phyloP scores from a whole-genome alignment of 2,797 vertebrate species.

The Dendrocincla tyrannina region DNA sequence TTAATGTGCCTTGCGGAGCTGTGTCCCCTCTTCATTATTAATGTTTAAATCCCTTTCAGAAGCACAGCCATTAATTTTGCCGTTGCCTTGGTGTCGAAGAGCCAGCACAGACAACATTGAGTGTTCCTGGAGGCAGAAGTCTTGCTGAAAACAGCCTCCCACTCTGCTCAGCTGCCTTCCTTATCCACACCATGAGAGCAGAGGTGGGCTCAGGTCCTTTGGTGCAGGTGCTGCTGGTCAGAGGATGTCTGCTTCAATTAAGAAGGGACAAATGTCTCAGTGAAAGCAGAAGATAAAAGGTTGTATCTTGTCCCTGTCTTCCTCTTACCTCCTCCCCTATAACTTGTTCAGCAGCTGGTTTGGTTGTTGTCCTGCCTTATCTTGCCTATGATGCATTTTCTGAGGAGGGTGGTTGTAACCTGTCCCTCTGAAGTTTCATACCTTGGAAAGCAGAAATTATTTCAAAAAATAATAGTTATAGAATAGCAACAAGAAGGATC shows the following conservation, averaged over 20 bases:
- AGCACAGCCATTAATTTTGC: not conserved
- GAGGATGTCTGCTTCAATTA: not conserved
- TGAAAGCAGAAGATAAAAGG: not conserved
- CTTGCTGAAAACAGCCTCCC: not conserved
- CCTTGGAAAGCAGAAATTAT: not conserved
- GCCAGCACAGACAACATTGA: not conserved
- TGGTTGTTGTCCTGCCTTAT: not conserved
- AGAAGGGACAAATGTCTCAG: not conserved
- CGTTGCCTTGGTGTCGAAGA: not conserved
- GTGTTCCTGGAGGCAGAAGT: not conserved
- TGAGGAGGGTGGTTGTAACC: not conserved
- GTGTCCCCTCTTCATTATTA: not conserved
- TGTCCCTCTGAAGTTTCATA: not conserved
- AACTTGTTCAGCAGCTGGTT: not conserved
- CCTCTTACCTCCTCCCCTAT: not conserved
- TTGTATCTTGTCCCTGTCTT: not conserved
- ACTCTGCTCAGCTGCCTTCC: not conserved
- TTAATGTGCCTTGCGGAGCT: not conserved
- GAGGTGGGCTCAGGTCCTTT: not conserved
- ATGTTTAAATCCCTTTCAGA: not conserved
- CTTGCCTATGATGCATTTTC: not conserved
- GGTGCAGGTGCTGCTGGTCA: not conserved
- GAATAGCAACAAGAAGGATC: not conserved
- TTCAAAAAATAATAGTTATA: not conserved
- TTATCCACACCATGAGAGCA: rapidly evolving